Conservation (phyloP, 2,113 vertebrate species). For the Trachemys scripta region DNA sequence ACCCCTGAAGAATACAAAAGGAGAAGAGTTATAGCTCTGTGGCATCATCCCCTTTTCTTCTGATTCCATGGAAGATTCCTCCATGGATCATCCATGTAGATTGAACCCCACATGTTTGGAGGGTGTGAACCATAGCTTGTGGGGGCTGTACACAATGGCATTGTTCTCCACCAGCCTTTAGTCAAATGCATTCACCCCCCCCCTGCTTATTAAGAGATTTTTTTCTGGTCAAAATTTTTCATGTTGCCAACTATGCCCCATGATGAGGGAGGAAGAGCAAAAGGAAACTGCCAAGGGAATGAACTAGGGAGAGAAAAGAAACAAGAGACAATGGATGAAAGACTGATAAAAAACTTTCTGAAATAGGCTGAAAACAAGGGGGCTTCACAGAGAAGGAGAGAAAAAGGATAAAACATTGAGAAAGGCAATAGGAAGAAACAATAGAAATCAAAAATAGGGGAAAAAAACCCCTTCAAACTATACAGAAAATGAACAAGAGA, state of each 20-base stretch:
- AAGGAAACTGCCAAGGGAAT: not conserved
- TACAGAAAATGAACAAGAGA: fast-evolving
- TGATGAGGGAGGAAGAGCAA: not conserved
- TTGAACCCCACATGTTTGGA: not conserved
- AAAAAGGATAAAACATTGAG: not conserved
- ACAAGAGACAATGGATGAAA: not conserved
- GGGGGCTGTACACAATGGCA: not conserved
- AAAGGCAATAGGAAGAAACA: not conserved
- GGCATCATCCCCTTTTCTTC: not conserved
- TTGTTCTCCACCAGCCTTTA: not conserved
- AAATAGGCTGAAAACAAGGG: not conserved
- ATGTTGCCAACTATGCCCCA: not conserved
- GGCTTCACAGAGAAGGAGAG: not conserved
- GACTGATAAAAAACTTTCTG: not conserved
- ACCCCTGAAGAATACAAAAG: not conserved
- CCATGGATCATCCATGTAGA: not conserved
- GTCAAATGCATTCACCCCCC: not conserved
- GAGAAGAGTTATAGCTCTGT: not conserved
- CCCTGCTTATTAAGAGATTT: fast-evolving
- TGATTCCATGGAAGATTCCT: not conserved
- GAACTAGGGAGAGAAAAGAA: not conserved
- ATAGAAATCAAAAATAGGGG: fast-evolving
- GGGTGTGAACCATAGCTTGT: not conserved
- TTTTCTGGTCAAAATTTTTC: not conserved
- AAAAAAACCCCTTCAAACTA: not conserved